Conservation (phyloP, 2,888 invertebrate species). For the Beris morrisii region DNA sequence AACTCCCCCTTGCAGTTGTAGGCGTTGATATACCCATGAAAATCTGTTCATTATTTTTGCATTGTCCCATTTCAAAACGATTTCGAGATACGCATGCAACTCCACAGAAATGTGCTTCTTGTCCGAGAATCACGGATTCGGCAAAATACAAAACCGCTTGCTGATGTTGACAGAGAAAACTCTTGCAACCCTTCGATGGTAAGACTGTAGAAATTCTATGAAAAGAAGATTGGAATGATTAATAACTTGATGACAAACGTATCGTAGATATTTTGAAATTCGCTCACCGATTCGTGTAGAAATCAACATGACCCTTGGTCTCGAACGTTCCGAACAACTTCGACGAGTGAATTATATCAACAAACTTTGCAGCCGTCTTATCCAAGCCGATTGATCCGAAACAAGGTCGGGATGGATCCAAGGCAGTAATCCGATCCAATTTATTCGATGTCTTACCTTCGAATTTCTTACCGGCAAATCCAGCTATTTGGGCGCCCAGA, state of each 20-base stretch:
- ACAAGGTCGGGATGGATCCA: constrained; percentile 41
- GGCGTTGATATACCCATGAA: constrained; percentile 35
- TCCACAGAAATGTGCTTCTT: constrained; percentile 36
- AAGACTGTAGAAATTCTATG: constrained; percentile 15
- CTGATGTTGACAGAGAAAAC: constrained; percentile 37
- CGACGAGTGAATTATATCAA: constrained; percentile 38
- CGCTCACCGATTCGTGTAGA: constrained; percentile 37
- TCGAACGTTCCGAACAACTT: constrained; percentile 34
- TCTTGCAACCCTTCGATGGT: constrained; percentile 34
- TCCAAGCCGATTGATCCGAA: constrained; percentile 31
- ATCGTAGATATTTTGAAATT: background rate
- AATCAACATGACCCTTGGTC: constrained; percentile 38
- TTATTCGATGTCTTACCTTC: constrained; percentile 32
- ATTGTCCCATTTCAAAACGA: constrained; percentile 20
- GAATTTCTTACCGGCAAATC: constrained; percentile 36
- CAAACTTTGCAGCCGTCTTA: constrained; percentile 35
- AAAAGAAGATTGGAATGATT: background rate
- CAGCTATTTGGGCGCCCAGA: constrained; percentile 39
- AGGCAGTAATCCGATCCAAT: constrained; percentile 38
- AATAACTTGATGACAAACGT: too few relatives aligned
- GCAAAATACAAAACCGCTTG: constrained; percentile 38
- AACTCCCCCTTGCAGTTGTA: constrained; percentile 32
- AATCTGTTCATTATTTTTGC: constrained; percentile 17
- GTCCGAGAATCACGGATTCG: constrained; percentile 36
- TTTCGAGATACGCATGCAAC: constrained; percentile 35